Evolutionary conservation across 2,797 vertebrate genomes (phyloP).

Genomic region (Sciurus vulgaris): DNA sequence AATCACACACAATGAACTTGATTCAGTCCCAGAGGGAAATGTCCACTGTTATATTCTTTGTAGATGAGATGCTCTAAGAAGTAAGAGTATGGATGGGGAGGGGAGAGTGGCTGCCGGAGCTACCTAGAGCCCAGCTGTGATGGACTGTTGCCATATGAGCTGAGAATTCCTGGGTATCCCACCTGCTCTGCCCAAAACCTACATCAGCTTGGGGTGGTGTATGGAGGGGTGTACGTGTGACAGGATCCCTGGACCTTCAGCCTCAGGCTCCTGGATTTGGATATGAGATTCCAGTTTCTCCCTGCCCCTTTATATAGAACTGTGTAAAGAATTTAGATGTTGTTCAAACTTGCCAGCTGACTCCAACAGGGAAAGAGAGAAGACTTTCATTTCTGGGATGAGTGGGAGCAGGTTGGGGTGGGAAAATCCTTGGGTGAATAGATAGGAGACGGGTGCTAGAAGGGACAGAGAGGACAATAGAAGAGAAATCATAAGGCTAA

Average conservation of each 20-base stretch:
- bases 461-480: not conserved
- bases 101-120: not conserved
- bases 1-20: not conserved
- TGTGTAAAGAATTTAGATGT: not conserved
- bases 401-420: not conserved
- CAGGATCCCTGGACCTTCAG: not conserved
- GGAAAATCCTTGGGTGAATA: not conserved
- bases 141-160: not conserved
- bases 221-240: accelerated
- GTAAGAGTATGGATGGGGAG: not conserved
- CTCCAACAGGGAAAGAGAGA: constrained; percentile 11
- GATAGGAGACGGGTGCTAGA: not conserved
- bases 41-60: not conserved
- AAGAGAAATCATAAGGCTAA: not conserved
- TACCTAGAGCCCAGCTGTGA: not conserved
- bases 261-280: not conserved
- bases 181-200: not conserved
- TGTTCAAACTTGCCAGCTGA: not conserved
- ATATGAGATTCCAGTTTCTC: not conserved
- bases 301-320: not conserved
- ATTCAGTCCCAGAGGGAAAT: not conserved
- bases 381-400: constrained; percentile 51
- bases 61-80: not conserved
- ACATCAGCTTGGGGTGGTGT: accelerated
- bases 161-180: not conserved